Base-by-base conservation (phyloP, 2,888 invertebrate genomes). In the Meteorus colon region DNA sequence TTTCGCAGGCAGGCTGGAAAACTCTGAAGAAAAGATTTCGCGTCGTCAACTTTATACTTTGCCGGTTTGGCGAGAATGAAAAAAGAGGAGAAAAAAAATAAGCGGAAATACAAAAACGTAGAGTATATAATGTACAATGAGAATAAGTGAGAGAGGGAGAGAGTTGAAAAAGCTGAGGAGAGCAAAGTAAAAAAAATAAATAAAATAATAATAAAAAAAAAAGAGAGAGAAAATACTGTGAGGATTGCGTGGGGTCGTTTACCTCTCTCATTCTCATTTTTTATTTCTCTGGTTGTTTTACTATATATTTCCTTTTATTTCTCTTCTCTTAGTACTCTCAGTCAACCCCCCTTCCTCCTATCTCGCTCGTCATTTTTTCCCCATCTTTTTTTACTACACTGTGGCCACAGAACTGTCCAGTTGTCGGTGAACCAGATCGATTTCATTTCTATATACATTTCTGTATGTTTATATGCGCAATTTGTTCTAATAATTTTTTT, bases 31-130 rank as follows among this genome's bases (percentile, higher is more conserved):
- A 74, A 74, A 74, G 74, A 69, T 63, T 74, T 74, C 69, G 74
- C 69, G 63, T 69, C 69, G 74, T 74, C 74, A 74, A 74, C 74
- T 74, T 63, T 69, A 74, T 69, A 69, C 69, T 74, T 74, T 74
- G 63, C 55, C 74, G 74, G 68, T 73, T 73, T 65, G 66, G 37
- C 41, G 27, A 59, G 27, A 67, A 67, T 31, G 41, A 67, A 67
- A 12, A 24, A 24, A 67, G 19, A 66, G 12, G 37, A 37, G n/a
- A 24, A 16, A 37, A 34, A 34, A 34, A 34, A 34, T 34, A 34
- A 4, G 34, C 8, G 34, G 8, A 34, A 34, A 34, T 34, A 34
- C 34, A 34, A 34, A n/a, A 8, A 34, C 68, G 19, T 41, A 45
- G 48, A 14, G 41, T 31, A 27, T 67, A 45, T 34, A 8, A 16